Evolutionary conservation across 2,888 invertebrate genomes (phyloP), one percentile per base, ranked within the genome.

Genomic region (Blomia tropicalis): DNA sequence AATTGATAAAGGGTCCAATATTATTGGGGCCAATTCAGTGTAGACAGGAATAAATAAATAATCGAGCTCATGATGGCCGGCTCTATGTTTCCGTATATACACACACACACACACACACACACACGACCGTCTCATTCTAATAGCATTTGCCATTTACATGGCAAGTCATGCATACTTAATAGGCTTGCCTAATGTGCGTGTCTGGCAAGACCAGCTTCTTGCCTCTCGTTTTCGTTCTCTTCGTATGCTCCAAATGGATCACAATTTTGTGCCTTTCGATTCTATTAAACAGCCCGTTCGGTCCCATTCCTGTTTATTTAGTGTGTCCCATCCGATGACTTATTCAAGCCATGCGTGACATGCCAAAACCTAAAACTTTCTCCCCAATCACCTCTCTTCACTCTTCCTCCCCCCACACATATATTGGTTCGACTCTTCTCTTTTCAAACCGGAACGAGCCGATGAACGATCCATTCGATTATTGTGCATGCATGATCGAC

Each of bases 331-430:
- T 22, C 51, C 51, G 51, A 47, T 47, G 51, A 47, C 51, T 47
- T 47, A 47, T 27, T 47, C 51, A 47, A 47, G 51, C 27, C 51
- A 47, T 47, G 51, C 51, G 51, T 47, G 51, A 47, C 51, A 47
- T n/a, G 51, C 51, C 23, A n/a, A 7, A 36, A 47, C 7, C 51
- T 7, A 47, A 47, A 47, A 47, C 7, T 47, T 47, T 47, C n/a
- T 47, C 17, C 36, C 7, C 36, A 17, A 11, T 36, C n/a, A n/a
- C n/a, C n/a, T n/a, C n/a, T n/a, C n/a, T n/a, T n/a, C n/a, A n/a
- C n/a, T n/a, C n/a, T n/a, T n/a, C n/a, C n/a, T n/a, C n/a, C n/a
- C n/a, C n/a, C n/a, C n/a, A n/a, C n/a, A n/a, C n/a, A n/a, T n/a
- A n/a, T n/a, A n/a, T n/a, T n/a, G n/a, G n/a, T n/a, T n/a, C n/a